Evolutionary conservation across 2,888 invertebrate genomes (phyloP), one percentile per base, ranked within the genome.

Genomic region (Scaptomyza polygonia): DNA sequence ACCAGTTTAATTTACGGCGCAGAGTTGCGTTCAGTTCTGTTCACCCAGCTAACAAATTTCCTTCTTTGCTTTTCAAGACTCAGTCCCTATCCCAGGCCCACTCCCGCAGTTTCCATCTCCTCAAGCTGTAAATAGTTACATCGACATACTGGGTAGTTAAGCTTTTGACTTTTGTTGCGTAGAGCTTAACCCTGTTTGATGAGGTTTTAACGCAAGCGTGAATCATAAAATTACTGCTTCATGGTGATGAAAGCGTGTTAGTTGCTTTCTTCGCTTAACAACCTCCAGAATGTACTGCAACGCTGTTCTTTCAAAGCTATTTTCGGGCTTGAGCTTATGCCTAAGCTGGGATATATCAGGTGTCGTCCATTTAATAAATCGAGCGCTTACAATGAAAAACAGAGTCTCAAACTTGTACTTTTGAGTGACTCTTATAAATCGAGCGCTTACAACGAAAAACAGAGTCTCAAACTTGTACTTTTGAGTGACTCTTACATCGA

Each of bases 1-100:
- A 75, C 69, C 81, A 86, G 81, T 88, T 86, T 88, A 86, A 86
- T 88, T 86, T 86, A 84, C 85, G 85, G 82, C 88, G 85, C 86
- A 79, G 88, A 88, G 84, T 84, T 81, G 73, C 67, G 72, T 67
- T 72, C 11, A 25, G 36, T 14, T n/a, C n/a, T n/a, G n/a, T n/a
- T n/a, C n/a, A n/a, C n/a, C 7, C 36, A 55, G 74, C 63, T 21
- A 14, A 21, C 29, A 36, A 16, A 45, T 16, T n/a, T 49, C 40
- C 55, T 39, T 16, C 39, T 39, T 39, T 5, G 7, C n/a, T 5
- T 9, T 5, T 32, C 32, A 5, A 36, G 9, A 30, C 49, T 2
- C 40, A 40, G 40, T 30, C 29, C 18, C 25, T 3, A 18, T 1
- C 27, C 39, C 39, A 18, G 27, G 44, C 14, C 21, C 21, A 14